These are phyloP conservation scores for Carabus problematicus DNA, from an alignment of 2,888 invertebrate species.

Conservation along the genomic window DNA sequence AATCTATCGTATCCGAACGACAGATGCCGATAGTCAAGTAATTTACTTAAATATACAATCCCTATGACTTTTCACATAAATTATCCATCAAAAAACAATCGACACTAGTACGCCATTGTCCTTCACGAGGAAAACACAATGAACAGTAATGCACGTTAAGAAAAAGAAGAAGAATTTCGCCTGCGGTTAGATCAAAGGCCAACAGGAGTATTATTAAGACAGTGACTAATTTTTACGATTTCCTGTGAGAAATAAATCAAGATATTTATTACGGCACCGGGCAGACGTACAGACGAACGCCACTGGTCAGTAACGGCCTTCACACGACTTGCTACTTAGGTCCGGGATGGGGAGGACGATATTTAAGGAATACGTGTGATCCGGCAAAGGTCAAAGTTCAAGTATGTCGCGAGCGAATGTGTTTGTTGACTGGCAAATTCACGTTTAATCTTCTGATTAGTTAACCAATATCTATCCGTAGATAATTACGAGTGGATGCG, in stretches of 20 bases:
- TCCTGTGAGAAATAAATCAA: no score
- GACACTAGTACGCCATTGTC: no score
- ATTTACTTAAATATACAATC: no score
- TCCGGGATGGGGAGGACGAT: constrained; percentile 35
- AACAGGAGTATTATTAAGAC: not conserved
- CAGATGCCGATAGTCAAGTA: no score
- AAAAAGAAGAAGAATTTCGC: constrained; percentile 10
- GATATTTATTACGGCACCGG: not conserved
- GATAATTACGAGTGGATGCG: not conserved
- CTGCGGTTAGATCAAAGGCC: constrained; percentile 18
- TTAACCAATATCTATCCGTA: not conserved
- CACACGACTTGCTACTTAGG: constrained; percentile 20
- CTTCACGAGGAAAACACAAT: no score
- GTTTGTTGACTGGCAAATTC: not conserved
- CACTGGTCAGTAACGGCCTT: constrained; percentile 24
- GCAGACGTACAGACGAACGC: constrained; percentile 5
- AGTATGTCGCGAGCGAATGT: constrained; percentile 15
- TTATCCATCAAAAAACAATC: no score
- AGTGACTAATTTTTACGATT: constrained; percentile 1
- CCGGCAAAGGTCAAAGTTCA: constrained; percentile 30
- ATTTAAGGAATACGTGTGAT: constrained; percentile 35
- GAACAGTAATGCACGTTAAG: constrained; percentile 3
- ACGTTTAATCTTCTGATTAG: not conserved
- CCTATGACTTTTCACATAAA: no score
- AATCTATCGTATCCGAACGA: no score